Base-by-base conservation (phyloP, 2,888 invertebrate genomes). In the Phorcus lineatus region DNA sequence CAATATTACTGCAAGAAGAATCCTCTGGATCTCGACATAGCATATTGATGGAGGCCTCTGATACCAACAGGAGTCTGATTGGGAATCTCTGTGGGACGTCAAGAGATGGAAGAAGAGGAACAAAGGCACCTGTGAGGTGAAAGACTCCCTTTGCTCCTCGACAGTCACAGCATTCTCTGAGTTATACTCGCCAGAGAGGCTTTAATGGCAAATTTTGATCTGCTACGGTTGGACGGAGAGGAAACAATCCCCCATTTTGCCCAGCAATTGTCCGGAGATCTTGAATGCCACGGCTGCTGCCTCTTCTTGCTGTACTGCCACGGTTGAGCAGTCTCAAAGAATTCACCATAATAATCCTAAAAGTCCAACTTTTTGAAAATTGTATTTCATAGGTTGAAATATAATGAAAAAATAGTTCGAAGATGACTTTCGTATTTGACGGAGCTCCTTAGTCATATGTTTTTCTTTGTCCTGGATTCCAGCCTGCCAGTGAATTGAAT, bases 171-270 rank as follows among this genome's bases (percentile, higher is more conserved):
- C 11, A 47, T 47, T 47, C 47, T 47, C 70, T 36, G 70, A 36
- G 70, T 19, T 17, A 36, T 36, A 24, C 19, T 70, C 40, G 40
- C 40, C 36, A 17, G 19, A 2, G 28, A 62, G 28, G 28, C 70
- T 11, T 40, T 70, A 70, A 70, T 70, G 70, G 70, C 70, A 70
- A 70, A 36, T 70, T 70, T 70, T n/a, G 40, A 36, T 36, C 70
- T n/a, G 70, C 11, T n/a, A 70, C 19, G 70, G 24, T 9, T 40
- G 70, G 19, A n/a, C n/a, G 40, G 24, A 4, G 70, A 28, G 31
- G 36, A 40, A 70, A 70, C 70, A 70, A 70, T 70, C 19, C 36
- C 36, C 70, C 40, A 70, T 36, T 31, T 36, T 70, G 40, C 70
- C 40, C 4, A n/a, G 19, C 40, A 40, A 40, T 47, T 47, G 47